Conservation (phyloP, 2,797 vertebrate species). For the Pipistrellus pipistrellus region DNA sequence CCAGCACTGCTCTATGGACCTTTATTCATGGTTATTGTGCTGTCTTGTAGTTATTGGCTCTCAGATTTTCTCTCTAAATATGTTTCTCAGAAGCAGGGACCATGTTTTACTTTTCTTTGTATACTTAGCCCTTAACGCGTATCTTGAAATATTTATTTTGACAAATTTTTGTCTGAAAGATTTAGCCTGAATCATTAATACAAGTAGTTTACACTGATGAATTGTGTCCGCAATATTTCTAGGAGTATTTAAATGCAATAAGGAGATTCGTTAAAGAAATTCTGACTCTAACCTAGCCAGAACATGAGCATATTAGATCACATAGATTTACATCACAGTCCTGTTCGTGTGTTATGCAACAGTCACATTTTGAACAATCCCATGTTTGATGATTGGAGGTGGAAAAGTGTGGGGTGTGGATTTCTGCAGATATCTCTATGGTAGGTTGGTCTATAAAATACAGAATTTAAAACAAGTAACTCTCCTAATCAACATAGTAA, state of each 20-base stretch:
- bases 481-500: neutral
- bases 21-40: neutral
- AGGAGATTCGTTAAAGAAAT: neutral
- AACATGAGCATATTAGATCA: constrained; percentile 4
- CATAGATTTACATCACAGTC: neutral
- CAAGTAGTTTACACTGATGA: constrained; percentile 38
- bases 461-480: neutral
- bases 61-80: neutral
- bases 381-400: neutral
- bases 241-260: constrained; percentile 9
- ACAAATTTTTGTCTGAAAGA: constrained; percentile 35
- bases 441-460: neutral
- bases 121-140: neutral
- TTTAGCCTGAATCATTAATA: constrained; percentile 47
- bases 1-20: neutral
- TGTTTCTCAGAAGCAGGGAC: neutral
- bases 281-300: neutral
- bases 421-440: neutral
- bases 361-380: neutral
- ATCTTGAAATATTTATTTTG: constrained; percentile 30
- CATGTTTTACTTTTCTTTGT: constrained; percentile 7
- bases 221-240: neutral
- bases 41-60: neutral
- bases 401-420: neutral
- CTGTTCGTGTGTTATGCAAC: neutral